Evolutionary conservation across 2,888 invertebrate species (phyloP).

Genomic region (Pilophorus perplexus): DNA sequence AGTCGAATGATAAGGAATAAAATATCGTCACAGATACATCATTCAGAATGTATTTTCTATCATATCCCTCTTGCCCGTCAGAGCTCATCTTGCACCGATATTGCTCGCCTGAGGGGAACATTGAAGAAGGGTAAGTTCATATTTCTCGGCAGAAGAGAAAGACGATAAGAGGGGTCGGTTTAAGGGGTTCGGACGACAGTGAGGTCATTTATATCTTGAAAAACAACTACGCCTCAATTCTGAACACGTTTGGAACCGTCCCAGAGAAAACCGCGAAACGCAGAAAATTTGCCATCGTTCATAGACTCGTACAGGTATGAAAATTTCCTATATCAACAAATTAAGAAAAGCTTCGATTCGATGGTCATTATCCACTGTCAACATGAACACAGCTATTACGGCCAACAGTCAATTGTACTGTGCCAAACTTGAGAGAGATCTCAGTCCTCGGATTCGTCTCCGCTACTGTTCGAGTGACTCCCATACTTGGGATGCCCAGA

Average conservation of each 20-base stretch:
- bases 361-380: too few species aligned
- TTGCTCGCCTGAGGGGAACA: conserved; percentile 29
- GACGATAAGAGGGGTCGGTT: conserved; percentile 13
- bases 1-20: conserved; percentile 34
- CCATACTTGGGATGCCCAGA: conserved; percentile 16
- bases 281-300: too few species aligned
- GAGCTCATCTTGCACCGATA: conserved; percentile 9
- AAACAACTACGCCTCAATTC: conserved; percentile 23
- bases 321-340: too few species aligned
- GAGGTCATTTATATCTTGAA: conserved; percentile 29
- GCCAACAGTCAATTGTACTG: too few species aligned
- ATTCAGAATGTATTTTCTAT: conserved; percentile 37
- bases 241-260: too few species aligned
- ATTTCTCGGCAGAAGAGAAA: conserved; percentile 30
- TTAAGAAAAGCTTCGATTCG: too few species aligned
- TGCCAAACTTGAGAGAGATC: too few species aligned
- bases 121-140: conserved; percentile 23
- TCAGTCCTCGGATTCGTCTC: too few species aligned
- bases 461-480: conserved; percentile 5
- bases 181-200: neutral
- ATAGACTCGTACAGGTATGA: too few species aligned
- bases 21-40: conserved; percentile 37
- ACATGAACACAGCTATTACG: too few species aligned
- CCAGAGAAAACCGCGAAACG: too few species aligned
- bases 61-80: neutral